Evolutionary conservation across 1,140 invertebrate genomes (phyloP).

Genomic region (Drosophila mojavensis): DNA sequence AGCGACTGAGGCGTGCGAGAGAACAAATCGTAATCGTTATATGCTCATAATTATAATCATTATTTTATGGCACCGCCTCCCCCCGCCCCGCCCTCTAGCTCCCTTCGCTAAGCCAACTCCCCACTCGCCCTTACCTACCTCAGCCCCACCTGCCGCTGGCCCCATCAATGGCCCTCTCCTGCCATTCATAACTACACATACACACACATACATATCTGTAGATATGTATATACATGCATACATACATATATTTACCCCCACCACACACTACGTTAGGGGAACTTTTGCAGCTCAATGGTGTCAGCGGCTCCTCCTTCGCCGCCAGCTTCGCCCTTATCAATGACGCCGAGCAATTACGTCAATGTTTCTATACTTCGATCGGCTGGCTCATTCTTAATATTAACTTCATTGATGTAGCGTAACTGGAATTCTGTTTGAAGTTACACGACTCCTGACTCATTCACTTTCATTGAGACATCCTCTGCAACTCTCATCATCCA

Average conservation of each 20-base stretch:
- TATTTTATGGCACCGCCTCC: constrained; percentile 21
- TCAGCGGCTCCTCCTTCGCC: constrained; percentile 7
- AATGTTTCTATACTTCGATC: not conserved
- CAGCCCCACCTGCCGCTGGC: not conserved
- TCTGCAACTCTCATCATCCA: too few relatives aligned
- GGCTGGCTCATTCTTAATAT: constrained; percentile 13
- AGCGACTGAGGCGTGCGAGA: not conserved
- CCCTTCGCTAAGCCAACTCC: too few relatives aligned
- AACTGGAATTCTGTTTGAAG: not conserved
- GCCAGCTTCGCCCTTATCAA: not conserved
- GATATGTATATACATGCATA: too few relatives aligned
- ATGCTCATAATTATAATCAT: constrained; percentile 65
- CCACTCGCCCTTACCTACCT: too few relatives aligned
- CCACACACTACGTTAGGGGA: not conserved
- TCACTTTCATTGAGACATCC: not conserved
- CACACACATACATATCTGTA: too few relatives aligned
- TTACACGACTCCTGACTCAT: constrained; percentile 6
- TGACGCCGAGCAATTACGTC: constrained; percentile 5
- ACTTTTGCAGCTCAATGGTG: constrained; percentile 18
- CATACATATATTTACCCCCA: too few relatives aligned
- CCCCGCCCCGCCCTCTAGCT: not conserved
- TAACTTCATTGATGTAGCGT: not conserved
- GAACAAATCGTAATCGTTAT: constrained; percentile 45
- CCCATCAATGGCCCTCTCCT: not conserved
- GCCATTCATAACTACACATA: too few relatives aligned